Evolutionary conservation across 2,888 invertebrate species (phyloP).

Genomic region (Cryptus viduatorius): DNA sequence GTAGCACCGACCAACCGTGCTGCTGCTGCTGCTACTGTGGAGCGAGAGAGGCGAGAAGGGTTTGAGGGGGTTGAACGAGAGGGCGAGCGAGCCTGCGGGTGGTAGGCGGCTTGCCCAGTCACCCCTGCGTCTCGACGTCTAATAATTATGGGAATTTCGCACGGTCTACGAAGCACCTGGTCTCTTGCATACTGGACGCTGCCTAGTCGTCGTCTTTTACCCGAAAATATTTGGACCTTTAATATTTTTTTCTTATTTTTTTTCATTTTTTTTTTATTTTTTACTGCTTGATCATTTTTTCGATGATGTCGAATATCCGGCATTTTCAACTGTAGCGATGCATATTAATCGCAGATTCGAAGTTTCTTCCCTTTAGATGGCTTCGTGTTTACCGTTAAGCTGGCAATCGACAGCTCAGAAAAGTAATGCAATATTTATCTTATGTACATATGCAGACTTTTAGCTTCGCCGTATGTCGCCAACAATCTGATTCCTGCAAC

Average conservation of each 20-base stretch:
- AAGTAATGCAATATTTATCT: constrained; percentile 76
- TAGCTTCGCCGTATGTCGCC: constrained; percentile 71
- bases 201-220: constrained; percentile 30
- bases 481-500: constrained; percentile 75
- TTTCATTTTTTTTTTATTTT: constrained; percentile 2
- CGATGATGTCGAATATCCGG: neutral
- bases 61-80: constrained; percentile 36
- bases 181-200: constrained; percentile 61
- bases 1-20: constrained; percentile 68
- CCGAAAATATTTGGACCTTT: constrained; percentile 35
- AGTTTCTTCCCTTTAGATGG: neutral
- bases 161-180: constrained; percentile 68
- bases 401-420: neutral
- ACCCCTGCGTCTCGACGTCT: constrained; percentile 80
- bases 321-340: neutral
- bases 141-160: constrained; percentile 77
- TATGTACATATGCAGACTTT: constrained; percentile 74
- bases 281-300: neutral
- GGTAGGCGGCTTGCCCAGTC: constrained; percentile 72
- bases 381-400: constrained; percentile 1
- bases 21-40: constrained; percentile 58
- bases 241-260: neutral
- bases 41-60: constrained; percentile 62
- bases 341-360: neutral
- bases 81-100: constrained; percentile 59